Base-by-base conservation (phyloP, 2,113 vertebrate genomes). In the Ochotona curzoniae region DNA sequence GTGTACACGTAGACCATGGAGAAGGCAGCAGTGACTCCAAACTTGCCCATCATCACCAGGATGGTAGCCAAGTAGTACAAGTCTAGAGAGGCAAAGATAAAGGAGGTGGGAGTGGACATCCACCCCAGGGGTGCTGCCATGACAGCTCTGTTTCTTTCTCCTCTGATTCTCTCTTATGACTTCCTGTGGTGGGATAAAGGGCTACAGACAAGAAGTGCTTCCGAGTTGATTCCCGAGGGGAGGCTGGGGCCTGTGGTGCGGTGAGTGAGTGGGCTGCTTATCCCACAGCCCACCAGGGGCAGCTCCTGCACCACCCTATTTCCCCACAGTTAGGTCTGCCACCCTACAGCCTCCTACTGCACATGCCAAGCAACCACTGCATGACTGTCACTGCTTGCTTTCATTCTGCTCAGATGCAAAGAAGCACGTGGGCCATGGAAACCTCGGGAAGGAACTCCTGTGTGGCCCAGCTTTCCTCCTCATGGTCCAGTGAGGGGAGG, bases 31-130 rank as follows among this genome's bases (percentile, higher is more conserved):
- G 99, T 99, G 98, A 99, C 97, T 74, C 99, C 99, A 93, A 99
- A 99, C 88, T 99, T 99, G 51, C 99, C 99, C 2, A 98, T 87
- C 99, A 99, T 99, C 96, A 99, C 99, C 95, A 99, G 95, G 0
- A 97, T 35, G 35, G 98, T 96, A 9, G 99, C 98, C 4, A 99
- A 35, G 0, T 91, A 95, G 35, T 96, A 92, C 3, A 99, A 64
- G 14, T 97, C 99, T 99, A 97, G 32, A 93, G 61, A 90, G 60
- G 79, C 66, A 87, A 93, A 97, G 67, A 18, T 44, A 87, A 93
- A 93, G 95, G 0, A 1, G 70, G 0, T 0, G 75, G 23, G 54
- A 28, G 26, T 32, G 49, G 70, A 28, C 7, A 63, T 44, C 44
- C 54, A 20, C 23, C 12, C n/a, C 30, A 3, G 2, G 32, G 2